Conservation (phyloP, 2,113 vertebrate genomes). For the Rhinolophus ferrumequinum region DNA sequence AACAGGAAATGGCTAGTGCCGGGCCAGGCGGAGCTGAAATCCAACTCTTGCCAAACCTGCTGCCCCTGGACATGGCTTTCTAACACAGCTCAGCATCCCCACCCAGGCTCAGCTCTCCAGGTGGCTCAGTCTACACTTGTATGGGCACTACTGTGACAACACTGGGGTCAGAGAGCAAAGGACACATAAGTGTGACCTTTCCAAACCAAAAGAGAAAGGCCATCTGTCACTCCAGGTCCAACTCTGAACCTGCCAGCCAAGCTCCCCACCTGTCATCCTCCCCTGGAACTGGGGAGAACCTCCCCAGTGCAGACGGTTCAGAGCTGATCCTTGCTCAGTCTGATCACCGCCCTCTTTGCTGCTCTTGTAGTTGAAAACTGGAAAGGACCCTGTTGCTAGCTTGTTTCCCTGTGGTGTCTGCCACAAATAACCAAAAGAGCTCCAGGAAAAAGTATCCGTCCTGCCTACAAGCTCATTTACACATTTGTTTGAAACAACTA, state of each 20-base stretch:
- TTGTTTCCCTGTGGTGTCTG: neutral
- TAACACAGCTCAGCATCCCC: neutral
- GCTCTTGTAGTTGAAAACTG: neutral
- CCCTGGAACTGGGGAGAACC: neutral
- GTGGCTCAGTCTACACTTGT: too few species aligned
- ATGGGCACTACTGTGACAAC: neutral
- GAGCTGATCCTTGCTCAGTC: neutral
- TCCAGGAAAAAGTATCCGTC: neutral
- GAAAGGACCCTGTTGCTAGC: neutral
- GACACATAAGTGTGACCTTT: neutral
- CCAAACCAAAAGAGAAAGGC: neutral
- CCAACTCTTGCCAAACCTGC: neutral
- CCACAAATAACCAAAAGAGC: neutral
- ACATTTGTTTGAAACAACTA: neutral
- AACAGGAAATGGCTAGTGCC: constrained; percentile 50
- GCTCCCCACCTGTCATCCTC: neutral
- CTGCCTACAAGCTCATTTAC: neutral
- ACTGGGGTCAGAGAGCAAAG: constrained; percentile 4
- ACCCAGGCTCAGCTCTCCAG: neutral
- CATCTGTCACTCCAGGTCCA: neutral
- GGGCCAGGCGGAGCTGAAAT: constrained; percentile 14
- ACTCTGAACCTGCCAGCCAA: neutral
- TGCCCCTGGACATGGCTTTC: neutral
- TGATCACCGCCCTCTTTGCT: neutral
- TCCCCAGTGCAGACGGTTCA: neutral